Evolutionary conservation across 2,888 invertebrate genomes (phyloP).

Genomic region (Marasmarcha lunaedactyla): DNA sequence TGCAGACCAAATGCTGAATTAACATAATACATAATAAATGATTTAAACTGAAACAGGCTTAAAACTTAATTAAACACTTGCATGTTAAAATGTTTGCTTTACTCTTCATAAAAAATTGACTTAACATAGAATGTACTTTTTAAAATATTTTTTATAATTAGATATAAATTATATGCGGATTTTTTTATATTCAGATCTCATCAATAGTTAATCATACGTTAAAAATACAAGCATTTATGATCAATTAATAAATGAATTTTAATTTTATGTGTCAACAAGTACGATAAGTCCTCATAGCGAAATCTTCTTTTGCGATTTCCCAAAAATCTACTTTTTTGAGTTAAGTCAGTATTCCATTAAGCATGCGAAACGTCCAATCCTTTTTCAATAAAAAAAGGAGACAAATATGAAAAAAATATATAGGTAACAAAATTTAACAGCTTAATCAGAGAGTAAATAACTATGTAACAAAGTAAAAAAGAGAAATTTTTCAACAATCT

Average conservation of each 20-base stretch:
- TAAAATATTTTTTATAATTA: conserved; percentile 3
- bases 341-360: conserved; percentile 5
- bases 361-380: conserved; percentile 4
- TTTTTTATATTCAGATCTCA: conserved; percentile 2
- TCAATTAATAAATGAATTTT: conserved; percentile 2
- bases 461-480: too few species aligned
- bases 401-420: too few species aligned
- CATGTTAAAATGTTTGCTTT: conserved; percentile 3
- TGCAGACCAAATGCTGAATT: conserved; percentile 6
- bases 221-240: too few species aligned
- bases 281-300: background rate
- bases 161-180: background rate
- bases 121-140: conserved; percentile 3
- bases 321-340: conserved; percentile 6
- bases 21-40: conserved; percentile 1
- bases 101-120: conserved; percentile 4
- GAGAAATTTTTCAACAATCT: too few species aligned
- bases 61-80: conserved; percentile 1
- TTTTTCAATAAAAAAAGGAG: too few species aligned
- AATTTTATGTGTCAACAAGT: conserved; percentile 2
- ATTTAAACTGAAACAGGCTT: conserved; percentile 4
- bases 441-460: too few species aligned
- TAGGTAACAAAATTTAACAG: too few species aligned
- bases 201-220: conserved; percentile 1
- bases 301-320: conserved; percentile 3